phyloP scores from a whole-genome alignment of 2,888 invertebrate genomes.

The Scaptodrosophila latifasciaeformis region DNA sequence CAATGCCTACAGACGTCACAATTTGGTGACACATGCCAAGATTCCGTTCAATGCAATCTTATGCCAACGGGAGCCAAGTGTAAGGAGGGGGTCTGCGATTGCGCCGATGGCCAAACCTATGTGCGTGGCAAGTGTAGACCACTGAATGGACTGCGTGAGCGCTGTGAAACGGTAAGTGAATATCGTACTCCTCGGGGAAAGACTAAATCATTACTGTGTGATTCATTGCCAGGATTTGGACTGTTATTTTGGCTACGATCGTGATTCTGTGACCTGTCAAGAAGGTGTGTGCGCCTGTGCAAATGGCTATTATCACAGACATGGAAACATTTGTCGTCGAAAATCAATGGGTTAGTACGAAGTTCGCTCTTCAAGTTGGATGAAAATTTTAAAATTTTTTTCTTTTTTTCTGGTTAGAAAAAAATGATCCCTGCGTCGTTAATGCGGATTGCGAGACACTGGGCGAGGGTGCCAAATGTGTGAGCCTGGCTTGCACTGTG shows the following conservation, averaged over 20 bases:
- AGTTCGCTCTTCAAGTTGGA: too few species aligned
- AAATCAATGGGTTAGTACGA: conserved; percentile 71
- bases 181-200: background rate
- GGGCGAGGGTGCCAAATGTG: conserved; percentile 64
- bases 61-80: conserved; percentile 75
- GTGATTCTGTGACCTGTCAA: conserved; percentile 72
- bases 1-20: conserved; percentile 73
- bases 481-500: conserved; percentile 57
- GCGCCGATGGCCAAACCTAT: conserved; percentile 73
- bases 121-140: conserved; percentile 72
- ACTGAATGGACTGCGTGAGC: conserved; percentile 68
- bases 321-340: conserved; percentile 74
- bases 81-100: conserved; percentile 74
- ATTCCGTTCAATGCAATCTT: conserved; percentile 75
- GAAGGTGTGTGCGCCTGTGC: conserved; percentile 72
- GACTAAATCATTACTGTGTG: background rate
- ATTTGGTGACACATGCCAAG: conserved; percentile 73
- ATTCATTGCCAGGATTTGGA: conserved; percentile 60
- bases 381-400: background rate
- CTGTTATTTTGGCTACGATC: conserved; percentile 74
- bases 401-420: conserved; percentile 41
- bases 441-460: conserved; percentile 71
- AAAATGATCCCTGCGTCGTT: conserved; percentile 73
- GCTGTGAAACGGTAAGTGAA: conserved; percentile 66
- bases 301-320: conserved; percentile 74